Evolutionary conservation across 2,797 vertebrate genomes (phyloP).

Genomic region (Salarias fasciatus): DNA sequence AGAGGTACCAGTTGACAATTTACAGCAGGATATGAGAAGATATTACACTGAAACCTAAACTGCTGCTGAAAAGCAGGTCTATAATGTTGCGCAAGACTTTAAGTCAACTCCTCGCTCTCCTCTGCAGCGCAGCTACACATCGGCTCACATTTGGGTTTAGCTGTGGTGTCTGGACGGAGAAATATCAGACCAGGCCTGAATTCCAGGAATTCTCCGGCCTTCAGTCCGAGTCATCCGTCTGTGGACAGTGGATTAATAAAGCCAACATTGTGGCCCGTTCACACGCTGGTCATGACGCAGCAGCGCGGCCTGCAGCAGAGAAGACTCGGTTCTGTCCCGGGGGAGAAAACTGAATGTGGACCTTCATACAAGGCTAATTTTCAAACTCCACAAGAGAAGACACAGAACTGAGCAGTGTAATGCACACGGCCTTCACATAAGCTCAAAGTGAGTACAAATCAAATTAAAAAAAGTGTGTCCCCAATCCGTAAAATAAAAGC

Average conservation of each 20-base stretch:
- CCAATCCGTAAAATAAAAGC: too few species aligned
- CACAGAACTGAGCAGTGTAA: too few species aligned
- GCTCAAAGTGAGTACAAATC: too few species aligned
- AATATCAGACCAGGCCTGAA: constrained; percentile 30
- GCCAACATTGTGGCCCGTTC: constrained; percentile 63
- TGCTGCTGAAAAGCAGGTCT: too few species aligned
- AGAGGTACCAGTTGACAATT: neutral
- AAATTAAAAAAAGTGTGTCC: too few species aligned
- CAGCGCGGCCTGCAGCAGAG: constrained; percentile 7
- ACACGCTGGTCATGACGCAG: constrained; percentile 55
- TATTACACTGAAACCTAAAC: neutral
- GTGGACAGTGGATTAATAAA: constrained; percentile 72
- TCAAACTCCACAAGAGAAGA: too few species aligned
- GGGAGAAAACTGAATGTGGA: too few species aligned
- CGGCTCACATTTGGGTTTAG: neutral
- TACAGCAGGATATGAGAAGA: neutral
- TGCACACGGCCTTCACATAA: too few species aligned
- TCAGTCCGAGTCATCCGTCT: constrained; percentile 20
- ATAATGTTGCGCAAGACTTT: too few species aligned
- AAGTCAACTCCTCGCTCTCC: too few species aligned
- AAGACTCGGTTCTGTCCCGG: neutral
- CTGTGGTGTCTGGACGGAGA: constrained; percentile 8
- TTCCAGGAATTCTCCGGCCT: constrained; percentile 70
- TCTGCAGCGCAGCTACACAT: too few species aligned
- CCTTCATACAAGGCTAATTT: too few species aligned